phyloP scores from a whole-genome alignment of 2,113 vertebrate genomes.

The Cyanoderma ruficeps region DNA sequence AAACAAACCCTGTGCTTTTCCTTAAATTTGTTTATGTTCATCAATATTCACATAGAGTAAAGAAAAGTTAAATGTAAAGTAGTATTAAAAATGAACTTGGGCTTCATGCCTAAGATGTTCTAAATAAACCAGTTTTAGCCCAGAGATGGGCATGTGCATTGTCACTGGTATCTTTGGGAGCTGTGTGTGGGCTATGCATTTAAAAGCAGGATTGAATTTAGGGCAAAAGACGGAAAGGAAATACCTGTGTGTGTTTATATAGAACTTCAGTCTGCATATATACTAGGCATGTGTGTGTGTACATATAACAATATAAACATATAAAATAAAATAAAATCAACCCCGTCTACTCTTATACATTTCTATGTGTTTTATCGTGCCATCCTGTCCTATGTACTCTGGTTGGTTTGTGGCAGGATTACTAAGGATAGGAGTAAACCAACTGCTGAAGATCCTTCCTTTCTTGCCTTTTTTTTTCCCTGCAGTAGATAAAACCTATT shows the following conservation, averaged over 20 bases:
- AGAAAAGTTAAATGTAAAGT: not conserved
- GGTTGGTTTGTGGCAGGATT: not conserved
- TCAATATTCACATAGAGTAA: not conserved
- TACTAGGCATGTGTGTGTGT: fast-evolving
- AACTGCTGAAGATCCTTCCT: not conserved
- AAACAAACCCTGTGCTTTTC: not conserved
- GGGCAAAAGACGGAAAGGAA: not conserved
- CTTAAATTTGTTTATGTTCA: not conserved
- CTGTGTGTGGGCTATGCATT: not conserved
- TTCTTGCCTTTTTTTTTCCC: not conserved
- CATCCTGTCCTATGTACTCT: not conserved
- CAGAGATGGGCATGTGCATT: not conserved
- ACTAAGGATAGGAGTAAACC: not conserved
- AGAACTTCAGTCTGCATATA: not conserved
- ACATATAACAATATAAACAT: not conserved
- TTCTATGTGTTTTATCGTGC: not conserved
- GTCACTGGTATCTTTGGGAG: not conserved
- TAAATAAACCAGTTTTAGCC: not conserved
- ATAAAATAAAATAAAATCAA: not conserved
- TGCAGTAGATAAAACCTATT: not conserved
- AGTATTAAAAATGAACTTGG: not conserved
- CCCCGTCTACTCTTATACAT: fast-evolving
- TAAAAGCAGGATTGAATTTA: not conserved
- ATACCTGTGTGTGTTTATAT: not conserved
- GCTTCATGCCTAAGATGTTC: not conserved